Conservation (phyloP, 2,888 invertebrate genomes). For the Standfussiana lucernea region DNA sequence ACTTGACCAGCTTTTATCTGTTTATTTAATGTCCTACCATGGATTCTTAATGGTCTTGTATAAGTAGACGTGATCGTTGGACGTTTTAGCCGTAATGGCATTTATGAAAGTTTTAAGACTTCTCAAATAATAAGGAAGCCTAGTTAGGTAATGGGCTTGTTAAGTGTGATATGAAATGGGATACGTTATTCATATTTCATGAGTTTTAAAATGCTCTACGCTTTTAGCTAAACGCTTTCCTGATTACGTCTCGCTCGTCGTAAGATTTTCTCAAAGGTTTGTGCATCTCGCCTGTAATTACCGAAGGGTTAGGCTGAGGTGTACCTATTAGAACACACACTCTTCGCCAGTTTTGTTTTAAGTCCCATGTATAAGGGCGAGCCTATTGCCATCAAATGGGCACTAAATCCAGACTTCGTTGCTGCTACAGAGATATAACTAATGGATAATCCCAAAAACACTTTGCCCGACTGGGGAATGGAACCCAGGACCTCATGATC, state of each 20-base stretch:
- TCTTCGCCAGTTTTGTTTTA: too few species aligned
- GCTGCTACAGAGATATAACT: too few species aligned
- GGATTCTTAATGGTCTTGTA: slow-evolving; percentile 66
- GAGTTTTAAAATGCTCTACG: slow-evolving; percentile 2
- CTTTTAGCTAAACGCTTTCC: slow-evolving; percentile 4
- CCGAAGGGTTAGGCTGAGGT: too few species aligned
- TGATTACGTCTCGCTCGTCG: not conserved
- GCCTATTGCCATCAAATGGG: too few species aligned
- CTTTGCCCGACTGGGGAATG: too few species aligned
- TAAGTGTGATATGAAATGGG: slow-evolving; percentile 7
- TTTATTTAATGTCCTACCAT: slow-evolving; percentile 71
- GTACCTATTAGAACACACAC: too few species aligned
- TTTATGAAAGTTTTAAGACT: slow-evolving; percentile 54
- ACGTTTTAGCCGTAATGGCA: slow-evolving; percentile 50
- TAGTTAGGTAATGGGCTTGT: slow-evolving; percentile 11
- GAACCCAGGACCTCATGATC: too few species aligned
- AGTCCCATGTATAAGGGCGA: too few species aligned
- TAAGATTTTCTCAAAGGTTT: not conserved
- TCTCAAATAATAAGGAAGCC: slow-evolving; percentile 49
- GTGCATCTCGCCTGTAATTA: too few species aligned
- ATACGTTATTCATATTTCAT: slow-evolving; percentile 34
- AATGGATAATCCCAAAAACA: too few species aligned
- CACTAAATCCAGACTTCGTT: too few species aligned
- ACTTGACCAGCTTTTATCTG: slow-evolving; percentile 74
- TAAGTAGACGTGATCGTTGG: slow-evolving; percentile 58